Base-by-base conservation (phyloP, 2,888 invertebrate genomes). In the Anodontia alba region DNA sequence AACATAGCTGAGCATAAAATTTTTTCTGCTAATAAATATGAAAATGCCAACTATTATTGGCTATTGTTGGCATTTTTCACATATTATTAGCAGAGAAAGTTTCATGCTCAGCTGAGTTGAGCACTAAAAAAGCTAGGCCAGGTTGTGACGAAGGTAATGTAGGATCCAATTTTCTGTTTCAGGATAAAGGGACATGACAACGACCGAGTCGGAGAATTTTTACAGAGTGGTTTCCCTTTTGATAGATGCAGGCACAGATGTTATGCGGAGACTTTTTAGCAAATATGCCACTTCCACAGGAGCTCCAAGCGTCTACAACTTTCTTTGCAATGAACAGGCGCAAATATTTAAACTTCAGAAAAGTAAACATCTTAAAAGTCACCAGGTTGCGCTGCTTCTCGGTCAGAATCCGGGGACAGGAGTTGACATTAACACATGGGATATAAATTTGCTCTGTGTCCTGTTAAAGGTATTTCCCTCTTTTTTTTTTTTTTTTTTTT, bases 201-300 rank as follows among this genome's bases (percentile, higher is more conserved):
- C 72, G 38, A 36, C 49, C 7, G 72, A 72, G 23, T 54, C 72
- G 7, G 72, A 57, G 38, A 72, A 72, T 23, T 72, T 72, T 38
- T 57, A 72, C 38, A 33, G 72, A 15, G 36, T 72, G 31, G 38
- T 72, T 1, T 36, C 72, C n/a, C 38, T 72, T 5, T 23, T 72
- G 1, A 23, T 72, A 15, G 57, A 72, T 38, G 57, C 51, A 8
- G 51, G 72, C 10, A 72, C 72, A 23, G 38, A 33, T 7, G 57
- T 72, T 26, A 3, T 72, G 31, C 33, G 72, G 8, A 51, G 26
- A 23, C 36, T 72, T 7, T 36, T 72, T 20, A 23, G 23, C 3
- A 72, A 57, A 31, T 72, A 72, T 38, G 72, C 57, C 3, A 17
- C 23, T 20, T 72, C 72, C 5, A 54, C 72, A 3, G 51, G 54